A percentile compares a stretch with the other conserved stretches of the same genome.
Conservation (phyloP, 2,888 invertebrate species). For the Nemapogon koenigi region DNA sequence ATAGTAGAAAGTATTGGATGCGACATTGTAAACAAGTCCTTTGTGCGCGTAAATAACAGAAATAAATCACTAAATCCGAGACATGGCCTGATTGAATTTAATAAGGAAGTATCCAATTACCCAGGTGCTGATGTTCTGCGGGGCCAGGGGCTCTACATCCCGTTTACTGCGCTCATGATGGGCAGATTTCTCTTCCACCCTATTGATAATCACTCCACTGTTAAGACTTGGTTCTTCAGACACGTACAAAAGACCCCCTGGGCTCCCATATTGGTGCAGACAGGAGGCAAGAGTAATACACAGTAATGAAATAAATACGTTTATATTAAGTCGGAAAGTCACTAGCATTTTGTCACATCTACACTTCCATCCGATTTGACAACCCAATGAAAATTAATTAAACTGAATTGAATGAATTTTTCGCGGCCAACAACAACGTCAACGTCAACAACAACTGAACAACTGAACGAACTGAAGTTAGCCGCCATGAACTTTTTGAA, state of each 20-base stretch:
- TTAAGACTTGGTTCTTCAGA: constrained; percentile 25
- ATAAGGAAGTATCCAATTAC: constrained; percentile 43
- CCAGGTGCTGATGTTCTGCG: constrained; percentile 56
- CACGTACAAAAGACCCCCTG: constrained; percentile 41
- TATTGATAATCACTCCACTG: constrained; percentile 2
- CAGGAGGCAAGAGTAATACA: constrained; percentile 31
- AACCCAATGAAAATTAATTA: background rate
- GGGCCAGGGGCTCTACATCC: constrained; percentile 31
- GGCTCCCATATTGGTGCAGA: constrained; percentile 32
- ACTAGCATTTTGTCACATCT: constrained; percentile 58
- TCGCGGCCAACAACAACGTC: too few species aligned
- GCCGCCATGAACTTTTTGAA: too few species aligned
- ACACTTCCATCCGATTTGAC: constrained; percentile 1
- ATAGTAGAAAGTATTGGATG: constrained; percentile 24
- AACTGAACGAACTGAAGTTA: too few species aligned
- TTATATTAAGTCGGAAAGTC: constrained; percentile 35
- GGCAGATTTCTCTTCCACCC: background rate
- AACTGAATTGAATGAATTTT: background rate
- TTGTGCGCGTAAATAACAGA: too few species aligned
- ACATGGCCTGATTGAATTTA: constrained; percentile 22
- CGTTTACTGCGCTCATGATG: too few species aligned
- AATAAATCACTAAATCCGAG: constrained; percentile 4
- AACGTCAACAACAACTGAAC: too few species aligned
- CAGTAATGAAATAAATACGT: constrained; percentile 33
- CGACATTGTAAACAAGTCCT: constrained; percentile 3